Conservation (phyloP, 2,113 vertebrate genomes). For the Sminthopsis crassicaudata region DNA sequence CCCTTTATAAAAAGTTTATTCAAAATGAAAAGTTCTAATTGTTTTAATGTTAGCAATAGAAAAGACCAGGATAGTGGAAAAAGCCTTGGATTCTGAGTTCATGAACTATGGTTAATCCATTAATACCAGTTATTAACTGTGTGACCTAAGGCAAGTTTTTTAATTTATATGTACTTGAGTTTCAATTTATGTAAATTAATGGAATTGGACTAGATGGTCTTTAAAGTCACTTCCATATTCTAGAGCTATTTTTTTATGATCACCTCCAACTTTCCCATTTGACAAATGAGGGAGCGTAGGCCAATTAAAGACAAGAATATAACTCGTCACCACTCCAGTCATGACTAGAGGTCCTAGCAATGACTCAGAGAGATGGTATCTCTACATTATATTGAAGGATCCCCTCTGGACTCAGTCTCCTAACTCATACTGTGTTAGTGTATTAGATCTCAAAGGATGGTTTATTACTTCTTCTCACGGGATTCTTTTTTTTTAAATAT, state of each 20-base stretch:
- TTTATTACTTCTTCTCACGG: not conserved
- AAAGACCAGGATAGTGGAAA: not conserved
- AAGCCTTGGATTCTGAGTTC: not conserved
- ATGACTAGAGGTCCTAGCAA: not conserved
- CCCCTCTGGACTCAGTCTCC: too few relatives aligned
- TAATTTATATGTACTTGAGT: not conserved
- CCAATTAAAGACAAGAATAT: not conserved
- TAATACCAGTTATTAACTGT: not conserved
- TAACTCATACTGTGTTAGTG: not conserved
- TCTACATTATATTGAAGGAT: too few relatives aligned
- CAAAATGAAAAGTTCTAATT: not conserved
- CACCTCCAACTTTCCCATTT: not conserved
- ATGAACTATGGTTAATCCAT: not conserved
- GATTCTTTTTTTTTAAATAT: too few relatives aligned
- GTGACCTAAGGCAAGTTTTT: not conserved
- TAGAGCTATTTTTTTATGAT: not conserved
- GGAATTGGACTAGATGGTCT: not conserved
- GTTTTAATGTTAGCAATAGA: not conserved
- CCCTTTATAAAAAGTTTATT: constrained; percentile 7
- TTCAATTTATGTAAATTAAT: not conserved
- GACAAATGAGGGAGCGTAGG: not conserved
- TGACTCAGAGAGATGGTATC: not conserved
- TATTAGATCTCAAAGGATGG: not conserved
- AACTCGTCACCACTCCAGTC: not conserved
- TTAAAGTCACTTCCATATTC: not conserved